Conservation (phyloP, 2,113 vertebrate genomes). For the Callithrix jacchus region DNA sequence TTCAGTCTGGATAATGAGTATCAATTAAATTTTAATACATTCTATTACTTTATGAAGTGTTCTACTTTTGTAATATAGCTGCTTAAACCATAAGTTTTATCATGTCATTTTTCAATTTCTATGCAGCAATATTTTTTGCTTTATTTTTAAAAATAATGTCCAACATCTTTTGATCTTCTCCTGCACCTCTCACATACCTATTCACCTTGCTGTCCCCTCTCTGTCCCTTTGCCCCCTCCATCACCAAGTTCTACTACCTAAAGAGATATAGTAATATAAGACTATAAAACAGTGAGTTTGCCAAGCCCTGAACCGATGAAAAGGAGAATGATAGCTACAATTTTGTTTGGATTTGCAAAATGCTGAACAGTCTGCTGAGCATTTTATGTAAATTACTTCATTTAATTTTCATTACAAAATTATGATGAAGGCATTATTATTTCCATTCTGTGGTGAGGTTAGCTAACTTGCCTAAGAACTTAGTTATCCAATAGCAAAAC, state of each 20-base stretch:
- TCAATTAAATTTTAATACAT: background rate
- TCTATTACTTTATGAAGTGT: background rate
- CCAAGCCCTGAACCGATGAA: background rate
- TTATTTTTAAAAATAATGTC: constrained; percentile 21
- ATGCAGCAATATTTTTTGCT: background rate
- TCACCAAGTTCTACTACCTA: background rate
- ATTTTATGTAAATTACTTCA: background rate
- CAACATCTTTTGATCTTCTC: background rate
- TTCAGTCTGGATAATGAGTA: background rate
- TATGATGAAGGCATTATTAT: background rate
- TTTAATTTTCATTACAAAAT: background rate
- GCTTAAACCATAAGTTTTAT: background rate
- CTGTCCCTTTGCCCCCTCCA: rapidly evolving
- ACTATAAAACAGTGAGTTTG: background rate
- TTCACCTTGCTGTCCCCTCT: background rate
- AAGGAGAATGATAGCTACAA: background rate
- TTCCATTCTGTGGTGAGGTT: background rate
- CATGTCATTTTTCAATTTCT: background rate
- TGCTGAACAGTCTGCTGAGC: background rate
- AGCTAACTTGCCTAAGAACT: background rate
- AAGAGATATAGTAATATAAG: background rate
- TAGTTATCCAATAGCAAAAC: background rate
- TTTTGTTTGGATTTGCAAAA: background rate
- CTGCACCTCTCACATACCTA: background rate
- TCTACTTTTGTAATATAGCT: background rate